These are phyloP conservation scores for Stichopus chloronotus DNA, from an alignment of 35 echinoderm and acorn worm genomes.

Conservation along the genomic window DNA sequence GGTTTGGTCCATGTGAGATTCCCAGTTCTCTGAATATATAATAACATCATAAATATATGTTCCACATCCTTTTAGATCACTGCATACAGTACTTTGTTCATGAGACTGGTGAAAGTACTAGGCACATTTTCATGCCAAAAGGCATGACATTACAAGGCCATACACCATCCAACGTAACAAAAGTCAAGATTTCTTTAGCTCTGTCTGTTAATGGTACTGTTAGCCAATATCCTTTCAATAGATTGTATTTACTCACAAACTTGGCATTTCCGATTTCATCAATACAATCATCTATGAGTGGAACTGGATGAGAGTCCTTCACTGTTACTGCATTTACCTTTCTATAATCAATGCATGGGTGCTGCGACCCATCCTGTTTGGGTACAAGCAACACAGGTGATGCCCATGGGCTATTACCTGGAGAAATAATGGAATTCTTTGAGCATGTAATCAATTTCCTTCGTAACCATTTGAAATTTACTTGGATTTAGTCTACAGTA, in stretches of 20 bases:
- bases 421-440: conserved; percentile 42
- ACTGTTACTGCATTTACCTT: conserved; percentile 72
- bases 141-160: conserved; percentile 60
- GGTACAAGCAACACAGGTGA: neutral
- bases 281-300: conserved; percentile 73
- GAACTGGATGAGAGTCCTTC: conserved; percentile 75
- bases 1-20: conserved; percentile 37
- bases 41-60: conserved; percentile 46
- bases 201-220: conserved; percentile 69
- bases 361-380: conserved; percentile 20
- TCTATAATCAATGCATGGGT: conserved; percentile 74
- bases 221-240: no score
- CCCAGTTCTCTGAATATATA: conserved; percentile 38
- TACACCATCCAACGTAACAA: conserved; percentile 49
- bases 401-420: conserved; percentile 21
- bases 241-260: conserved; percentile 72
- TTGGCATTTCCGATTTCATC: conserved; percentile 72
- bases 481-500: neutral
- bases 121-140: conserved; percentile 68
- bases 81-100: conserved; percentile 36
- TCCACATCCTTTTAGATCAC: conserved; percentile 30
- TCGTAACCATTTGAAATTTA: neutral
- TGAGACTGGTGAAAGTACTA: conserved; percentile 12
- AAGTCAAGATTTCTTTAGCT: conserved; percentile 67
- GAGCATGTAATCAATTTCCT: neutral